These are phyloP conservation scores for Clanis bilineata DNA, from an alignment of 2,888 invertebrate genomes.

Conservation along the genomic window DNA sequence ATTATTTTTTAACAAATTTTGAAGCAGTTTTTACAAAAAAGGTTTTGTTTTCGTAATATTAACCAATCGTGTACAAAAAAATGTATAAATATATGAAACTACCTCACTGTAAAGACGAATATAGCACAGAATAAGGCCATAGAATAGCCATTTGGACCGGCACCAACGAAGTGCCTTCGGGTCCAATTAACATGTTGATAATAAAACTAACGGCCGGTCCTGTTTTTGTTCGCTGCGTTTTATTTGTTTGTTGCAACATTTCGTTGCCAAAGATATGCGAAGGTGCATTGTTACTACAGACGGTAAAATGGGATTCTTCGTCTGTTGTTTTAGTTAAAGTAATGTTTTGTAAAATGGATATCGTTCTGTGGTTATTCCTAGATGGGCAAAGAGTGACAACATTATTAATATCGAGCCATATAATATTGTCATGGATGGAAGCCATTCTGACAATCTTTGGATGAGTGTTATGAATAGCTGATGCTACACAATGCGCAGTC, in stretches of 20 bases:
- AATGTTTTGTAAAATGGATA: too few relatives aligned
- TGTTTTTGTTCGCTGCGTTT: slow-evolving; percentile 32
- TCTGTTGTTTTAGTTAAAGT: background rate
- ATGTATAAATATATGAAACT: background rate
- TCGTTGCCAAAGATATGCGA: slow-evolving; percentile 31
- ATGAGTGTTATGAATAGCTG: too few relatives aligned
- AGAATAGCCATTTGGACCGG: slow-evolving; percentile 60
- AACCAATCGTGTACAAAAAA: background rate
- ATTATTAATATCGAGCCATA: too few relatives aligned
- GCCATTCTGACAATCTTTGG: too few relatives aligned
- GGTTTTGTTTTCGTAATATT: too few relatives aligned
- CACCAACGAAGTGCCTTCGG: slow-evolving; percentile 62
- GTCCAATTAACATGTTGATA: slow-evolving; percentile 72
- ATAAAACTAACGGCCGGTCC: slow-evolving; percentile 53
- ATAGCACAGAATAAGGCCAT: slow-evolving; percentile 38
- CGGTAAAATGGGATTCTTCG: background rate
- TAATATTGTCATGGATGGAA: too few relatives aligned
- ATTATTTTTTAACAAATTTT: too few relatives aligned
- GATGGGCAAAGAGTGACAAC: too few relatives aligned
- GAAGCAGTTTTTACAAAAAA: too few relatives aligned
- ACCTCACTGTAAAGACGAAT: background rate
- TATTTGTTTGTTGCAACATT: slow-evolving; percentile 27
- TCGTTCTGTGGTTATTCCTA: too few relatives aligned
- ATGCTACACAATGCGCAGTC: too few relatives aligned
- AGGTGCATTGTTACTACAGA: slow-evolving; percentile 2